Evolutionary conservation across 1,140 invertebrate species (phyloP).

Genomic region (Ephestia elutella): DNA sequence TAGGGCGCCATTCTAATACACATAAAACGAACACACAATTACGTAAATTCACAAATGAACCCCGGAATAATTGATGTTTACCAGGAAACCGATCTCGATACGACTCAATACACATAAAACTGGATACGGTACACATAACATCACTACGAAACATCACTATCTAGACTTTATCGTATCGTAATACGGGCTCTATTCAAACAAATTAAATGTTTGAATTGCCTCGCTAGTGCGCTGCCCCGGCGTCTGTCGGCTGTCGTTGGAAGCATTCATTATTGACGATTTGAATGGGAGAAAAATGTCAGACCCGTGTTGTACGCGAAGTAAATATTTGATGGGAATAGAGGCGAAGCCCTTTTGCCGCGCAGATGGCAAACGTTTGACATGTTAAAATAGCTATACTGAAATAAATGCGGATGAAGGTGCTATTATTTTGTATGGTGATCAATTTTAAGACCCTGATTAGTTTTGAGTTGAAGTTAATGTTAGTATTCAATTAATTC

Average conservation of each 20-base stretch:
- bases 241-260: conserved; percentile 23
- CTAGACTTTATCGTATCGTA: background rate
- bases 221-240: conserved; percentile 4
- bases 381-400: conserved; percentile 14
- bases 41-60: background rate
- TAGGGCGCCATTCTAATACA: background rate
- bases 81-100: background rate
- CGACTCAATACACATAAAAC: background rate
- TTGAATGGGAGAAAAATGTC: conserved; percentile 47
- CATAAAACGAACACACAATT: background rate
- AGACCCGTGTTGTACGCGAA: conserved; percentile 43
- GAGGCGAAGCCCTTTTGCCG: conserved; percentile 25
- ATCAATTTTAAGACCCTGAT: no score
- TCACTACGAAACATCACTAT: no score
- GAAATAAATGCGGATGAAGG: background rate
- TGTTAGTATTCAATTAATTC: no score
- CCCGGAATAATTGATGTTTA: background rate
- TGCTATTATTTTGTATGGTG: no score
- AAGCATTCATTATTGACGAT: conserved; percentile 47
- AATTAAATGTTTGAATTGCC: background rate
- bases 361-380: conserved; percentile 20
- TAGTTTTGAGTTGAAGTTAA: no score
- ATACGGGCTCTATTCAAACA: background rate
- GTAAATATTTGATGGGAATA: conserved; percentile 55
- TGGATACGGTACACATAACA: background rate